phyloP scores from a whole-genome alignment of 1,140 invertebrate genomes.

The Watersipora subatra region DNA sequence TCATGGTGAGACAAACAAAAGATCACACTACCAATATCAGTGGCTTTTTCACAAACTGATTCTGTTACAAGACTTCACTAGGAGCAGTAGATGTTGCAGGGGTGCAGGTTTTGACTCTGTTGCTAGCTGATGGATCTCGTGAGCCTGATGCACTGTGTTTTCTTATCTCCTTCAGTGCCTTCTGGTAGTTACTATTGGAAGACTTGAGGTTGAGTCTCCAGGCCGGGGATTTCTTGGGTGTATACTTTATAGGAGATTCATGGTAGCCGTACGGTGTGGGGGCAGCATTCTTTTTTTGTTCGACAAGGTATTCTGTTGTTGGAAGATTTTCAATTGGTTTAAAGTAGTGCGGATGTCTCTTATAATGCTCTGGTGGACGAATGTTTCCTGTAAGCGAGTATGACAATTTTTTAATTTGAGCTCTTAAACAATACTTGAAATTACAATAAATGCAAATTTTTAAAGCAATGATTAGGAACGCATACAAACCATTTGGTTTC shows the following conservation, averaged over 20 bases:
- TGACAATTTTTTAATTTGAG: constrained; percentile 5
- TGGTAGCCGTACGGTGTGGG: constrained; percentile 1
- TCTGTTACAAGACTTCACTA: not conserved
- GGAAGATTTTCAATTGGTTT: constrained; percentile 18
- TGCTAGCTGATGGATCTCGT: not conserved
- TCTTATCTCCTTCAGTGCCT: not conserved
- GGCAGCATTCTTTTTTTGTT: not conserved
- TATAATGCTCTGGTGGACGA: constrained; percentile 34
- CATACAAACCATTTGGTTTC: too few relatives aligned
- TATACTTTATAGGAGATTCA: not conserved
- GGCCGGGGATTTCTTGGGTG: not conserved
- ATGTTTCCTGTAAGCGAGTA: constrained; percentile 34
- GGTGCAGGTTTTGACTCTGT: not conserved
- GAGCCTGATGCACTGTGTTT: not conserved
- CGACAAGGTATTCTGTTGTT: not conserved
- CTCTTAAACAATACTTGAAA: not conserved
- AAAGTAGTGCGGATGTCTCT: constrained; percentile 30
- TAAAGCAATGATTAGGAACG: too few relatives aligned
- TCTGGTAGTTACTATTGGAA: not conserved
- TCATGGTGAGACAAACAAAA: too few relatives aligned
- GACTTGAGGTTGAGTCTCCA: not conserved
- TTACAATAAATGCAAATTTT: not conserved
- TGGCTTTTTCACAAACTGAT: not conserved
- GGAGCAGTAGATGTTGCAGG: not conserved
- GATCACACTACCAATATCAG: not conserved